Evolutionary conservation across 2,113 vertebrate species (phyloP).

Genomic region (Marmota flaviventris): DNA sequence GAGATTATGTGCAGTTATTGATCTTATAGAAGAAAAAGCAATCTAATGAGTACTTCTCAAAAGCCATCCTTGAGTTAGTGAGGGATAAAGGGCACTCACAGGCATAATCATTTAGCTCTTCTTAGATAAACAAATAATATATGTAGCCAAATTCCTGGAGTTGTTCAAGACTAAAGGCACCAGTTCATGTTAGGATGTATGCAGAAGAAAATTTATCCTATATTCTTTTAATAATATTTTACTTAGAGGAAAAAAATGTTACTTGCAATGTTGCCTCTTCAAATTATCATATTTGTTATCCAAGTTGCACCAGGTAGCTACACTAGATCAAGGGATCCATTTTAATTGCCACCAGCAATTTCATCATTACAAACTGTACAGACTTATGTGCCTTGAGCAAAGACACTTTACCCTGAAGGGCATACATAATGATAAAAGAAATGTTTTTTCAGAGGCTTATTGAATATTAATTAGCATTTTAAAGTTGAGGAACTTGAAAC

Average conservation of each 20-base stretch:
- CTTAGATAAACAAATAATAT: not conserved
- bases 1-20: not conserved
- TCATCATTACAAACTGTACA: not conserved
- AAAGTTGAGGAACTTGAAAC: not conserved
- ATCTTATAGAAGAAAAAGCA: not conserved
- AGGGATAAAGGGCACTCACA: not conserved
- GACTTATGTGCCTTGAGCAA: not conserved
- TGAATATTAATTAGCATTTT: not conserved
- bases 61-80: not conserved
- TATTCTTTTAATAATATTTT: not conserved
- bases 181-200: not conserved
- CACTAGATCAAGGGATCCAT: not conserved
- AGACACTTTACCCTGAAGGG: not conserved
- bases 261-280: not conserved
- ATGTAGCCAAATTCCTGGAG: not conserved
- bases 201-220: not conserved
- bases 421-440: not conserved
- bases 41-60: slow-evolving; percentile 26
- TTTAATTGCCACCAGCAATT: not conserved
- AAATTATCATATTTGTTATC: not conserved
- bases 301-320: not conserved
- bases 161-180: not conserved
- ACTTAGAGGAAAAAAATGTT: not conserved
- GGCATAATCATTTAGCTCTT: not conserved
- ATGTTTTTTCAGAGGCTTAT: not conserved